Percentiles rank a stretch among this genome's conserved stretches.
These are phyloP conservation scores for Lepidocolaptes lacrymiger DNA, from an alignment of 2,797 vertebrate species.

Conservation along the genomic window DNA sequence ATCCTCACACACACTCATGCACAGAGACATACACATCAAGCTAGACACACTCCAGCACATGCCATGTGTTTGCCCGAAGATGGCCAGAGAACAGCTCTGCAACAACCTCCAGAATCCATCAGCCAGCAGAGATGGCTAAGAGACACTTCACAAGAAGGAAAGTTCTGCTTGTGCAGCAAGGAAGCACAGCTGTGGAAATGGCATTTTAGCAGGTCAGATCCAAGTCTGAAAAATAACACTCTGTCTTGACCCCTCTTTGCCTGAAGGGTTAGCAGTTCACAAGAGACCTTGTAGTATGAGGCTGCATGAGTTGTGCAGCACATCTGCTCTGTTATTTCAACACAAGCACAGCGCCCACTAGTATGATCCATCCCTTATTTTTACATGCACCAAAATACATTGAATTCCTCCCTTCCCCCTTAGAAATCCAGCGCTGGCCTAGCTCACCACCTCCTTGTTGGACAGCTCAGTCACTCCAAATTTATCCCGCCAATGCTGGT, in stretches of 20 bases:
- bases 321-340: background rate
- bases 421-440: constrained; percentile 14
- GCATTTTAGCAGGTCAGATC: background rate
- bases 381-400: constrained; percentile 19
- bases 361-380: constrained; percentile 17
- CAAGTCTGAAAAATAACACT: background rate
- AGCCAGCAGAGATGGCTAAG: background rate
- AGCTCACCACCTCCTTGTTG: background rate
- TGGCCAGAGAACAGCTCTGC: background rate
- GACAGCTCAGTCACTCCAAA: constrained; percentile 26
- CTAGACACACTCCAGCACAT: background rate
- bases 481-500: background rate
- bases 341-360: background rate
- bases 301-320: background rate
- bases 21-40: background rate
- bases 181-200: background rate
- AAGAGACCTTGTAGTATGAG: background rate
- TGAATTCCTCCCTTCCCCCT: background rate
- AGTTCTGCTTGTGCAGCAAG: background rate
- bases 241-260: background rate
- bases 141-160: background rate
- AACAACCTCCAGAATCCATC: background rate
- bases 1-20: background rate
- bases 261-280: background rate
- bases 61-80: fast-evolving